phyloP scores from a whole-genome alignment of 2,888 invertebrate genomes.

The Alloscopus bannaensis region DNA sequence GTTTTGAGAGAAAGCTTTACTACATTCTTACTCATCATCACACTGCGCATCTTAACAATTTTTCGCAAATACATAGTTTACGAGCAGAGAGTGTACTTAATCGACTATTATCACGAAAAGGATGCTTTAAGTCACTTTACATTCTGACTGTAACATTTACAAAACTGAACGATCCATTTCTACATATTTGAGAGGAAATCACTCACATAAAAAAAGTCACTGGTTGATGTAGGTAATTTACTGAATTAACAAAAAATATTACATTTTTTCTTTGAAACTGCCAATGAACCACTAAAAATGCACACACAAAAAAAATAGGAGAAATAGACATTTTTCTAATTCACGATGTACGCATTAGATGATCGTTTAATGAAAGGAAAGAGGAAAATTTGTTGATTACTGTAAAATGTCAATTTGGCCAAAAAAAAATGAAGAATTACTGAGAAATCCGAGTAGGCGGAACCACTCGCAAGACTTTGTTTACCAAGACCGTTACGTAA shows the following conservation, averaged over 20 bases:
- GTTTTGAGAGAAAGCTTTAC: not conserved
- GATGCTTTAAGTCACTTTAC: not conserved
- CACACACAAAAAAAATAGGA: not conserved
- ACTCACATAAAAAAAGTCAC: not conserved
- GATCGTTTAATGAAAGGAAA: too few relatives aligned
- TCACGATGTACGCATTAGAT: too few relatives aligned
- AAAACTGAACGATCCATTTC: not conserved
- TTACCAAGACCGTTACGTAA: not conserved
- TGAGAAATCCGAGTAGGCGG: too few relatives aligned
- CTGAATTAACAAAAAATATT: conserved; percentile 1
- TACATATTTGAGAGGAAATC: too few relatives aligned
- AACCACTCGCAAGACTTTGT: too few relatives aligned
- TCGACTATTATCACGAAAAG: not conserved
- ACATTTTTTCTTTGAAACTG: too few relatives aligned
- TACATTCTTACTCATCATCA: not conserved
- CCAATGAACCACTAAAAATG: not conserved
- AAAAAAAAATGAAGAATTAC: too few relatives aligned
- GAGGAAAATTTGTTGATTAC: too few relatives aligned
- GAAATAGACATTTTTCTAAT: not conserved
- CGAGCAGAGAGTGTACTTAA: not conserved
- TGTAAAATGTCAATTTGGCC: too few relatives aligned
- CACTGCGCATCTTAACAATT: not conserved
- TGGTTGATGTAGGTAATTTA: not conserved
- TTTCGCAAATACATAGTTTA: not conserved
- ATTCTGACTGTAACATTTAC: conserved; percentile 2